Evolutionary conservation across 30 jellyfish, hydroid and myxozoan species (phyloP).

Genomic region (Turritopsis rubra): DNA sequence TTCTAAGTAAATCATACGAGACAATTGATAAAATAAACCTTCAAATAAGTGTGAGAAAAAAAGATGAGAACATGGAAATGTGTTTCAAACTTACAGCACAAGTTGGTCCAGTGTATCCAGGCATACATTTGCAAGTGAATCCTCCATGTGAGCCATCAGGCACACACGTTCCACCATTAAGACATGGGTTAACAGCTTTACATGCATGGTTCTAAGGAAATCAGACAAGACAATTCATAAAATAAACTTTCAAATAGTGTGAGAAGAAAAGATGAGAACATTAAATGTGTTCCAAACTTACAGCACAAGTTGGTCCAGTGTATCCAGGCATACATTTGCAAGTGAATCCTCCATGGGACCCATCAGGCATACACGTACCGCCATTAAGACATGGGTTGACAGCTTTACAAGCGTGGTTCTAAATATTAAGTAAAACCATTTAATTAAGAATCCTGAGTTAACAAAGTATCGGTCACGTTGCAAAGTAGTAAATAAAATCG

Average conservation of each 20-base stretch:
- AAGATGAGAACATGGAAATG: not conserved
- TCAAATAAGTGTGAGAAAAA: not conserved
- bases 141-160: conserved; percentile 58
- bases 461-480: too few species aligned
- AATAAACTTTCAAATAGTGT: too few species aligned
- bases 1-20: not conserved
- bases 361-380: conserved; percentile 60
- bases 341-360: conserved; percentile 46
- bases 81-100: conserved; percentile 3
- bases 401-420: conserved; percentile 21
- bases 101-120: conserved; percentile 54
- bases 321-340: conserved; percentile 71
- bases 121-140: conserved; percentile 60
- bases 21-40: not conserved
- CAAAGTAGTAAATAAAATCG: too few species aligned
- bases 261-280: too few species aligned
- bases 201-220: conserved; percentile 8
- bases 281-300: conserved; percentile 4
- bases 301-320: conserved; percentile 33
- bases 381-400: conserved; percentile 69
- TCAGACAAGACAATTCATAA: not conserved
- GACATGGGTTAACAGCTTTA: conserved; percentile 62
- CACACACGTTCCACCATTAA: conserved; percentile 48
- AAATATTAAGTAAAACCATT: not conserved
- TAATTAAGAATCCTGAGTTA: too few species aligned